Base-by-base conservation (phyloP, 2,888 invertebrate species). In the Cheilosia vernalis region DNA sequence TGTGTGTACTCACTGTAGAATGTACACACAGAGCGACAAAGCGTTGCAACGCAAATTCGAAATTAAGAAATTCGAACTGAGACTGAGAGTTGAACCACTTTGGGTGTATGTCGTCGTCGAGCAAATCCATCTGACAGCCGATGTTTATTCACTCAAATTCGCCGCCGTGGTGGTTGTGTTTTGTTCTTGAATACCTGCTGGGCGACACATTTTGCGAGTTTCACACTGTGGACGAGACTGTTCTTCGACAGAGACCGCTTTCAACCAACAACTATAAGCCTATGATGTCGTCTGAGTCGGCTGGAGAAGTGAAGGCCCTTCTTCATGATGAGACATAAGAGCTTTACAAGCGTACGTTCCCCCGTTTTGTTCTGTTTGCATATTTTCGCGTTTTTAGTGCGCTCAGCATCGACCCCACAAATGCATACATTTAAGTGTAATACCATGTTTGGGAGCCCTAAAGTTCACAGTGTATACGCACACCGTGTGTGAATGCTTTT, bases 21-120 rank as follows among this genome's bases (percentile, higher is more conserved):
- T 5, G 27, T 27, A 27, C 27, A 27, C n/a, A n/a, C 33, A 58
- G 19, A 21, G 37, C 17, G 3, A 44, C 24, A 21, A 42, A 24
- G 19, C 33, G 67, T 44, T 61, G 53, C 58, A 67, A 44, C 67
- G 53, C 55, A 63, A 78, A 69, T 78, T 69, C 55, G 70, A 70
- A 47, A 78, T 78, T 78, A 69, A 78, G 78, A 78, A 78, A 78
- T 78, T 63, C 74, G 64, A 74, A 74, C 78, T 63, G 63, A 49
- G 56, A 55, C 69, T 63, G 63, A 55, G 56, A 55, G 49, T 63
- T 47, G 47, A 69, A 69, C 78, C 53, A 78, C 63, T 70, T 77
- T 61, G 10, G 13, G 13, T 37, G 19, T 33, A 61, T 19, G 58
- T 67, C 17, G 53, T 55, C 44, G 44, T 27, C 66, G 21, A 19